Base-by-base conservation (phyloP, 2,888 invertebrate species). In the Drosophila pseudotalamancana region DNA sequence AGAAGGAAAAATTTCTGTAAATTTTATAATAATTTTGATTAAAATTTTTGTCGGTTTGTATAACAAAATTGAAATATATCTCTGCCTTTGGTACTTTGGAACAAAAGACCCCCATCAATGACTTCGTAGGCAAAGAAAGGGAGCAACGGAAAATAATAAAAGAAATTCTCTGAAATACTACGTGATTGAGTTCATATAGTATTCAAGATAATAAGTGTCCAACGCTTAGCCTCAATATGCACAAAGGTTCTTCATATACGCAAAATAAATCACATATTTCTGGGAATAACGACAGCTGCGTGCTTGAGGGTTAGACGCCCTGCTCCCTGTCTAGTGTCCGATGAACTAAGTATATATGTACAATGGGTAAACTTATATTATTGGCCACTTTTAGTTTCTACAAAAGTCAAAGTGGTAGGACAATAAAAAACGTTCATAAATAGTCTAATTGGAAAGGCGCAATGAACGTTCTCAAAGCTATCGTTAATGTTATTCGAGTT, bases 101-200 rank as follows among this genome's bases (percentile, higher is more conserved):
- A 3, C 6, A 25, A 8, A 25, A 25, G 8, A 25, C 5, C 11
- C 0, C n/a, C 12, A n/a, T 31, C 27, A 9, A 29, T 3, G n/a
- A 11, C n/a, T 29, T 11, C 11, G 6, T 0, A 6, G n/a, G 1
- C 43, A 45, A 27, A 19, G 18, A 32, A 65, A 18, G 5, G 4
- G 4, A 2, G 2, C 8, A 4, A 69, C 86, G 50, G 54, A 27
- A n/a, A 45, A 57, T 63, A 32, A 43, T 37, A 42, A 42, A 37
- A 69, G 57, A 61, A 63, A 66, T 63, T 72, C 43, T 49, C 40
- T 34, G 4, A 6, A 49, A 29, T 32, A n/a, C 27, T 54, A 76
- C 84, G 77, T 86, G 83, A 63, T 50, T 78, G 71, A 53, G 62
- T 63, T 66, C 50, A 55, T 16, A 23, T 46, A 18, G 27, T 50